Percentiles rank a stretch among this genome's conserved stretches.
Evolutionary conservation across 1,140 invertebrate species (phyloP).

Genomic region (Lordiphosa collinella): DNA sequence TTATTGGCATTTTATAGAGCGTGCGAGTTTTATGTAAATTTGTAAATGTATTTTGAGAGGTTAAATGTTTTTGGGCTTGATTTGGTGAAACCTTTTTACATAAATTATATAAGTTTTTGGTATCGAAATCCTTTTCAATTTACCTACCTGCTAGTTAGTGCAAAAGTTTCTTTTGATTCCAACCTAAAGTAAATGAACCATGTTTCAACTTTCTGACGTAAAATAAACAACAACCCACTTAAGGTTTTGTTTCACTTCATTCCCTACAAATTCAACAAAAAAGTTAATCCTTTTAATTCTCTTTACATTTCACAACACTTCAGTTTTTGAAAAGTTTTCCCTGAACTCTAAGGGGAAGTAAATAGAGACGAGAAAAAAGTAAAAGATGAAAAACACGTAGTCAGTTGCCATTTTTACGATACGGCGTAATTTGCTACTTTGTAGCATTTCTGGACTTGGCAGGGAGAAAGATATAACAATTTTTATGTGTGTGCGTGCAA

Average conservation of each 20-base stretch:
- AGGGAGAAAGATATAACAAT: conserved; percentile 17
- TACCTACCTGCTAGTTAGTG: too few relatives aligned
- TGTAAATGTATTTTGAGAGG: conserved; percentile 43
- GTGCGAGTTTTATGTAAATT: conserved; percentile 65
- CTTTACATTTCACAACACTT: too few relatives aligned
- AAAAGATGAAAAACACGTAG: conserved; percentile 49
- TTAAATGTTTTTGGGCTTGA: conserved; percentile 15
- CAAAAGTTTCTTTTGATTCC: too few relatives aligned
- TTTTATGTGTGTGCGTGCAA: conserved; percentile 57
- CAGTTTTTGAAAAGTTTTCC: too few relatives aligned
- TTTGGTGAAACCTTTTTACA: conserved; percentile 22
- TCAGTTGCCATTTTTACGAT: conserved; percentile 51
- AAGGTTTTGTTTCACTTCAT: too few relatives aligned
- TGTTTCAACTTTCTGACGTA: too few relatives aligned
- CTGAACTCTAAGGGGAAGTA: background rate
- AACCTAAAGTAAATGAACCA: too few relatives aligned
- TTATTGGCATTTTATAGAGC: conserved; percentile 58
- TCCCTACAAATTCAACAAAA: too few relatives aligned
- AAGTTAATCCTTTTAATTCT: too few relatives aligned
- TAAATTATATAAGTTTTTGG: too few relatives aligned
- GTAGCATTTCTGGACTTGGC: conserved; percentile 41
- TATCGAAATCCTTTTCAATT: too few relatives aligned
- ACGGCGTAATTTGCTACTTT: conserved; percentile 66
- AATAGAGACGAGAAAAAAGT: conserved; percentile 10
- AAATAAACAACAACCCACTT: background rate